Conservation (phyloP, 2,113 vertebrate species). For the Anguilla rostrata region DNA sequence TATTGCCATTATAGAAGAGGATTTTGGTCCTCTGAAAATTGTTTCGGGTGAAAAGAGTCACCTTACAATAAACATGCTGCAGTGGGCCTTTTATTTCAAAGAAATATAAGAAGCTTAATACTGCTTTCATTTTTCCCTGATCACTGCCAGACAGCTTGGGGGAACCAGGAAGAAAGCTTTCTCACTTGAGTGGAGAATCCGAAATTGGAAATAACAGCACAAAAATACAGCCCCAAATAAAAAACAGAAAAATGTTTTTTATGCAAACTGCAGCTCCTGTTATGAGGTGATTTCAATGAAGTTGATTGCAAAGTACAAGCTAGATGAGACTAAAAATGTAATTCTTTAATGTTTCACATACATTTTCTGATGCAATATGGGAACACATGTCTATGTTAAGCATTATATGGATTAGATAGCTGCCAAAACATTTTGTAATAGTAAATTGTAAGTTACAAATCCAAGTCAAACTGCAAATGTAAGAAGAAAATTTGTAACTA, state of each 20-base stretch:
- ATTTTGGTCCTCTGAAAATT: not conserved
- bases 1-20: not conserved
- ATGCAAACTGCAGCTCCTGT: not conserved
- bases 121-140: not conserved
- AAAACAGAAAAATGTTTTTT: not conserved
- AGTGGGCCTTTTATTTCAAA: not conserved
- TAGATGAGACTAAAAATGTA: too few relatives aligned
- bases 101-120: slow-evolving; percentile 16
- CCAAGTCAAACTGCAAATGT: too few relatives aligned
- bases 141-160: slow-evolving; percentile 6
- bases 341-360: not conserved
- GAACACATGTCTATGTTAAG: not conserved
- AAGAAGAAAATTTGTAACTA: too few relatives aligned
- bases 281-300: not conserved
- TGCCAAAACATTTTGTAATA: too few relatives aligned
- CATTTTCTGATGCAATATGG: not conserved
- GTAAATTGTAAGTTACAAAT: too few relatives aligned
- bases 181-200: slow-evolving; percentile 5
- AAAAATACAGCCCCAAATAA: not conserved
- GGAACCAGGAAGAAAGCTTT: slow-evolving; percentile 8
- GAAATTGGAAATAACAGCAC: not conserved
- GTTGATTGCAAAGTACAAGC: too few relatives aligned
- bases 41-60: not conserved
- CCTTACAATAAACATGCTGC: slow-evolving; percentile 12
- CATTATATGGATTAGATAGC: too few relatives aligned